These are phyloP conservation scores for Brachionus angularis DNA, from an alignment of 1,140 invertebrate genomes.

Conservation along the genomic window DNA sequence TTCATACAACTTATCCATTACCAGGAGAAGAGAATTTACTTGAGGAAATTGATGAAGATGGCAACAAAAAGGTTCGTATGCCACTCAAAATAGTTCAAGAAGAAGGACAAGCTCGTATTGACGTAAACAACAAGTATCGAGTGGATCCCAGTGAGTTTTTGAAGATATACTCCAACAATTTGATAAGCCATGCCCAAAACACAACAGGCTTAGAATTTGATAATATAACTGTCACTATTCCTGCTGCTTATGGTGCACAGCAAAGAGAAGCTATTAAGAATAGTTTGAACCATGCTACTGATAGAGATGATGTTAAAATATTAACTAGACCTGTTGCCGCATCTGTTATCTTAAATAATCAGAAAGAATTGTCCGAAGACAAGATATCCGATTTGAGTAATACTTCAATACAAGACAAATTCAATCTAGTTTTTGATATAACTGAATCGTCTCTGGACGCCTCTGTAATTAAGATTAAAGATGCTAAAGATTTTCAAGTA, in stretches of 20 bases:
- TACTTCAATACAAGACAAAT: neutral
- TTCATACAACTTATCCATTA: slow-evolving; percentile 37
- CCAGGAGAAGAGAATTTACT: slow-evolving; percentile 25
- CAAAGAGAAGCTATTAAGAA: slow-evolving; percentile 41
- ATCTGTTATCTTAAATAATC: slow-evolving; percentile 30
- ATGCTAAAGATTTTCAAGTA: slow-evolving; percentile 37
- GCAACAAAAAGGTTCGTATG: neutral
- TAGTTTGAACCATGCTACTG: slow-evolving; percentile 22
- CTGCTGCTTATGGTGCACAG: slow-evolving; percentile 34
- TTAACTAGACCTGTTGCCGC: slow-evolving; percentile 35
- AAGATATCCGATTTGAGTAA: too few species aligned
- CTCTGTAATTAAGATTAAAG: slow-evolving; percentile 28
- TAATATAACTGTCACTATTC: slow-evolving; percentile 41
- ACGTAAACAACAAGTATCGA: slow-evolving; percentile 19
- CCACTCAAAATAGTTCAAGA: slow-evolving; percentile 37
- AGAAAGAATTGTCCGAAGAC: neutral
- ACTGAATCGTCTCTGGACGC: slow-evolving; percentile 37
- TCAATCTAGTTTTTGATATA: slow-evolving; percentile 39
- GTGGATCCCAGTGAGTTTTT: slow-evolving; percentile 32
- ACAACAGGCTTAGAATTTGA: slow-evolving; percentile 25
- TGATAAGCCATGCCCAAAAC: slow-evolving; percentile 27
- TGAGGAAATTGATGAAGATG: slow-evolving; percentile 22
- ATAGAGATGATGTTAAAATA: slow-evolving; percentile 42
- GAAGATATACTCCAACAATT: slow-evolving; percentile 23
- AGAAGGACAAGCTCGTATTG: slow-evolving; percentile 6